Conservation (phyloP, 2,797 vertebrate species). For the Crypturellus tataupa region DNA sequence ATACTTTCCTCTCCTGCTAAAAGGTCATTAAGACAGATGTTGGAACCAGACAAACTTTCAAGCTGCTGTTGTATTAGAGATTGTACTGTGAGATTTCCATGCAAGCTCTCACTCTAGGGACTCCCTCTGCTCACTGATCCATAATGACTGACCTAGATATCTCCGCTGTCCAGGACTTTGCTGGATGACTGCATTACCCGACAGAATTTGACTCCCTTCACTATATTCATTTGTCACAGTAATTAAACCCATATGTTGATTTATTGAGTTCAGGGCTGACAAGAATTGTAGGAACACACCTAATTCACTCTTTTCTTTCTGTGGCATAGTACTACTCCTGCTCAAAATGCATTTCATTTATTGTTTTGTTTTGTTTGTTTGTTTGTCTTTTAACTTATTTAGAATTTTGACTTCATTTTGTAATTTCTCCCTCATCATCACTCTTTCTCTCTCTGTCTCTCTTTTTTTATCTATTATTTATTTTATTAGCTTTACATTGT, state of each 20-base stretch:
- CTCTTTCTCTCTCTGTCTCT: background rate
- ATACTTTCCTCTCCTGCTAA: slow-evolving; percentile 27
- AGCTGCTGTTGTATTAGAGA: slow-evolving; percentile 36
- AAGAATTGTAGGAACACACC: background rate
- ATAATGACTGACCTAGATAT: slow-evolving; percentile 64
- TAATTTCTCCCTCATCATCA: background rate
- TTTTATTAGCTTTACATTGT: background rate
- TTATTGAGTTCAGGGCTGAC: slow-evolving; percentile 8
- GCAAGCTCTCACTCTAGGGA: background rate
- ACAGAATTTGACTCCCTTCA: slow-evolving; percentile 12
- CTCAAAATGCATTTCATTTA: background rate
- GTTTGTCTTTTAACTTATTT: background rate
- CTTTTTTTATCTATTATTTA: background rate
- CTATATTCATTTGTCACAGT: slow-evolving; percentile 51
- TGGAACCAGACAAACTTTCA: slow-evolving; percentile 13
- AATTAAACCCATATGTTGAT: slow-evolving; percentile 62
- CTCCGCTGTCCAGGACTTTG: slow-evolving; percentile 12
- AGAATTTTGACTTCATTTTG: background rate
- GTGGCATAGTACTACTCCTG: background rate
- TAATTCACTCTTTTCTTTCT: background rate
- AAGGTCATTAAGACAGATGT: slow-evolving; percentile 36
- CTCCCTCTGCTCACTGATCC: slow-evolving; percentile 32
- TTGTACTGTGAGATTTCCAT: slow-evolving; percentile 28
- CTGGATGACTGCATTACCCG: slow-evolving; percentile 32
- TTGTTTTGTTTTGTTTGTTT: background rate